These are phyloP conservation scores for Pelusios castaneus DNA, from an alignment of 2,113 vertebrate species.

Conservation along the genomic window DNA sequence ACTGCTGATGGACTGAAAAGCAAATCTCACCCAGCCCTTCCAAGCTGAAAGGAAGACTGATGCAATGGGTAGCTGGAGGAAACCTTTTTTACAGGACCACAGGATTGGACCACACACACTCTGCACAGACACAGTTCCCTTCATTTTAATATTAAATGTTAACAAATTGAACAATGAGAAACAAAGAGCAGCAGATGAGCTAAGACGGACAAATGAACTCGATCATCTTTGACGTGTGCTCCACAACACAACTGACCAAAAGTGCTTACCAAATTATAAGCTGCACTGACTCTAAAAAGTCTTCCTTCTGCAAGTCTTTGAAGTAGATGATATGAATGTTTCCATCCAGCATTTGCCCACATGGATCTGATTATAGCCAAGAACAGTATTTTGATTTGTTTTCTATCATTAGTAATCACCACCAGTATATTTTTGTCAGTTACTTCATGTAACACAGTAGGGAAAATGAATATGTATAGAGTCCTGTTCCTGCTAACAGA, in stretches of 20 bases:
- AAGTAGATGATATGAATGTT: neutral
- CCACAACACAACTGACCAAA: neutral
- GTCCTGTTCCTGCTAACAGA: neutral
- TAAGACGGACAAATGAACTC: neutral
- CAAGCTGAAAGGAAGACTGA: neutral
- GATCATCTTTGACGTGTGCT: slow-evolving; percentile 7
- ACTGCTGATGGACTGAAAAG: neutral
- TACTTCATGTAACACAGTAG: neutral
- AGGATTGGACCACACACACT: neutral
- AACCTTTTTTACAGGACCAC: neutral
- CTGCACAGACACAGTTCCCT: neutral
- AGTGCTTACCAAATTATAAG: neutral
- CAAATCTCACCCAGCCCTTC: neutral
- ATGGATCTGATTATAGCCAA: neutral
- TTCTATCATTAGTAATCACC: slow-evolving; percentile 22
- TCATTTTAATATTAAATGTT: neutral
- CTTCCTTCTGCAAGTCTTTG: neutral
- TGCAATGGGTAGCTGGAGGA: neutral
- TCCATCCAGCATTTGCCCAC: slow-evolving; percentile 9
- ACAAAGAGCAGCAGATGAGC: neutral
- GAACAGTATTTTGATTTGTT: slow-evolving; percentile 17
- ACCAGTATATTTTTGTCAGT: neutral
- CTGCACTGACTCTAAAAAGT: neutral
- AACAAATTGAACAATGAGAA: slow-evolving; percentile 27
- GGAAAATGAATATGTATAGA: neutral